These are phyloP conservation scores for Magallana nippona DNA, from an alignment of 2,888 invertebrate genomes.

Conservation along the genomic window DNA sequence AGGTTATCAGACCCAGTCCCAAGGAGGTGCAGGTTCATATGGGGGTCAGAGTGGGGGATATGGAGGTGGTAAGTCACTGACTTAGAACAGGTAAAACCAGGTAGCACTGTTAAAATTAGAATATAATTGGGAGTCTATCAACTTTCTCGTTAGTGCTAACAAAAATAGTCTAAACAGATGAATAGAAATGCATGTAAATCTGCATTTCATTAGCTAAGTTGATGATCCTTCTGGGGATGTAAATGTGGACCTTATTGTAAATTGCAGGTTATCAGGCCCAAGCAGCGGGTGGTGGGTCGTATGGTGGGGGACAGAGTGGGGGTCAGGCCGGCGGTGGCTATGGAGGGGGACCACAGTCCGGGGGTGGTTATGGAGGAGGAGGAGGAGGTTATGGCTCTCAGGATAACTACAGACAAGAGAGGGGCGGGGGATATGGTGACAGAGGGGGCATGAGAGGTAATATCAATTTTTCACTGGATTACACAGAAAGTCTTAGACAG, in stretches of 20 bases:
- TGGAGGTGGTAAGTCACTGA: slow-evolving; percentile 32
- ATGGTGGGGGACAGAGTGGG: slow-evolving; percentile 44
- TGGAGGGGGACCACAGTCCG: slow-evolving; percentile 58
- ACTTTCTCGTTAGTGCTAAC: too few species aligned
- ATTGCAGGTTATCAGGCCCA: slow-evolving; percentile 34
- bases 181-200: too few species aligned
- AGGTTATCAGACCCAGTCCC: slow-evolving; percentile 31
- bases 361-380: slow-evolving; percentile 49
- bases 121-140: too few species aligned
- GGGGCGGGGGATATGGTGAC: slow-evolving; percentile 56
- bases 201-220: too few species aligned
- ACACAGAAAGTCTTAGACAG: not conserved
- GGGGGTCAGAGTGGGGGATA: slow-evolving; percentile 38
- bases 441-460: slow-evolving; percentile 44
- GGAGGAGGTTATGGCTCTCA: slow-evolving; percentile 50
- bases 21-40: slow-evolving; percentile 42
- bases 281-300: slow-evolving; percentile 37
- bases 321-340: slow-evolving; percentile 43
- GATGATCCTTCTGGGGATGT: too few species aligned
- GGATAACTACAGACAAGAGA: slow-evolving; percentile 59
- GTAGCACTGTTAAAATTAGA: too few species aligned
- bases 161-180: too few species aligned
- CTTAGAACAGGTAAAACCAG: too few species aligned
- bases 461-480: not conserved
- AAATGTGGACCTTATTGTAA: not conserved